These are phyloP conservation scores for Alitta virens DNA, from an alignment of 2,888 invertebrate genomes.

Conservation along the genomic window DNA sequence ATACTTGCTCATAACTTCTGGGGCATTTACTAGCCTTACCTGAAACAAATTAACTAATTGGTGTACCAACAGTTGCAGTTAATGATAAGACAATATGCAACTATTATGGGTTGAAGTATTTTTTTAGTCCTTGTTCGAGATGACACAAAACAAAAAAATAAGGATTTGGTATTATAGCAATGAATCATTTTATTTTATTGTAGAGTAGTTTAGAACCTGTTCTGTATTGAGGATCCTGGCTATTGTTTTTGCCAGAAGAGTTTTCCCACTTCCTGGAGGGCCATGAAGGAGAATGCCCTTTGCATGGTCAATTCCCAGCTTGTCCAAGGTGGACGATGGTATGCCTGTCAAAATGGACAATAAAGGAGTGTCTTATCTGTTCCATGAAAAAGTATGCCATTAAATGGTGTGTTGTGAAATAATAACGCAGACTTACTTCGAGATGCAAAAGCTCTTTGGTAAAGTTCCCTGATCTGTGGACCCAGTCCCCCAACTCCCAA, in stretches of 20 bases:
- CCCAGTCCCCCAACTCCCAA: slow-evolving; percentile 19
- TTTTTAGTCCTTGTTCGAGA: no score
- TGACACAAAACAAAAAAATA: background rate
- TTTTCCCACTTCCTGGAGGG: slow-evolving; percentile 19
- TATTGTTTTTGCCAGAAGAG: slow-evolving; percentile 18
- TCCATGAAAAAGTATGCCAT: no score
- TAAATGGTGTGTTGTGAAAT: no score
- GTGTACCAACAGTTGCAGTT: no score
- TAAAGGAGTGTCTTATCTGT: no score
- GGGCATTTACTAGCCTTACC: slow-evolving; percentile 18
- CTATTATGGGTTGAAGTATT: background rate
- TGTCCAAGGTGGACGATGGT: slow-evolving; percentile 6
- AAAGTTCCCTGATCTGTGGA: slow-evolving; percentile 15
- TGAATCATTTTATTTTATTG: background rate
- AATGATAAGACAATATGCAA: background rate
- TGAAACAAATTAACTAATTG: background rate
- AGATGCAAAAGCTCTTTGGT: slow-evolving; percentile 17
- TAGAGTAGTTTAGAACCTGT: no score
- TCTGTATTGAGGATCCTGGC: slow-evolving; percentile 14
- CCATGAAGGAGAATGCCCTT: slow-evolving; percentile 21
- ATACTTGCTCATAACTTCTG: slow-evolving; percentile 20
- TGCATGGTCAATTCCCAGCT: slow-evolving; percentile 19
- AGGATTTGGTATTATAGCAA: background rate
- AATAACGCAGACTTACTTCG: slow-evolving; percentile 12
- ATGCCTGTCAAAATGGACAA: no score